These are phyloP conservation scores for Phortica variegata DNA, from an alignment of 1,140 invertebrate species.

Conservation along the genomic window DNA sequence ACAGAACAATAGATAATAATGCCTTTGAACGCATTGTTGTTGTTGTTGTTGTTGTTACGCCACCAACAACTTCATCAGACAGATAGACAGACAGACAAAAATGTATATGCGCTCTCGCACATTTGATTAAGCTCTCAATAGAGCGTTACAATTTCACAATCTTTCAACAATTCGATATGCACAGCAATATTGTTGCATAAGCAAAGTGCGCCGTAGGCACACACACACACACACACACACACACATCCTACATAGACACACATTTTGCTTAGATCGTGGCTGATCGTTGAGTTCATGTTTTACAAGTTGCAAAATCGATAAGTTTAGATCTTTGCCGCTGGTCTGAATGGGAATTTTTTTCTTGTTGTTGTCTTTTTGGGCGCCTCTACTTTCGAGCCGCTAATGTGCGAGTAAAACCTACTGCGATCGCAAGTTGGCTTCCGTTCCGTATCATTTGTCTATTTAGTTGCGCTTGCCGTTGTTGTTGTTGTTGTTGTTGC, in stretches of 20 bases:
- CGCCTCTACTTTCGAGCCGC: slow-evolving; percentile 55
- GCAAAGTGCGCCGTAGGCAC: neutral
- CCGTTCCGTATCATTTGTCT: slow-evolving; percentile 55
- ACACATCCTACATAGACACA: slow-evolving; percentile 7
- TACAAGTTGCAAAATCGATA: slow-evolving; percentile 19
- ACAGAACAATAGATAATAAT: slow-evolving; percentile 6
- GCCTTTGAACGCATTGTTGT: slow-evolving; percentile 52
- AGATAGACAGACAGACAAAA: no score
- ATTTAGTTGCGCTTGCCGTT: slow-evolving; percentile 41
- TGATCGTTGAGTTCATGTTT: no score
- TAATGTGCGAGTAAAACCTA: slow-evolving; percentile 53
- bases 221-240: slow-evolving; percentile 7
- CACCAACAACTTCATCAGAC: no score
- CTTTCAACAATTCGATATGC: slow-evolving; percentile 49
- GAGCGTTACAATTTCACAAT: slow-evolving; percentile 54
- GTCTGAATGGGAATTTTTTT: no score
- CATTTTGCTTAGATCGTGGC: neutral
- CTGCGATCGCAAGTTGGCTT: slow-evolving; percentile 30
- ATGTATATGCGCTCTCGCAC: no score
- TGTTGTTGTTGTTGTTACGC: no score
- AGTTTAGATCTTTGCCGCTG: no score
- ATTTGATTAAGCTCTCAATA: slow-evolving; percentile 48
- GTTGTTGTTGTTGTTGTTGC: neutral
- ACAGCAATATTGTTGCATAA: slow-evolving; percentile 38
- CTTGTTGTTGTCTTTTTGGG: no score